Percentiles rank a stretch among this genome's conserved stretches.
Evolutionary conservation across 2,113 vertebrate genomes (phyloP).

Genomic region (Pheucticus melanocephalus): DNA sequence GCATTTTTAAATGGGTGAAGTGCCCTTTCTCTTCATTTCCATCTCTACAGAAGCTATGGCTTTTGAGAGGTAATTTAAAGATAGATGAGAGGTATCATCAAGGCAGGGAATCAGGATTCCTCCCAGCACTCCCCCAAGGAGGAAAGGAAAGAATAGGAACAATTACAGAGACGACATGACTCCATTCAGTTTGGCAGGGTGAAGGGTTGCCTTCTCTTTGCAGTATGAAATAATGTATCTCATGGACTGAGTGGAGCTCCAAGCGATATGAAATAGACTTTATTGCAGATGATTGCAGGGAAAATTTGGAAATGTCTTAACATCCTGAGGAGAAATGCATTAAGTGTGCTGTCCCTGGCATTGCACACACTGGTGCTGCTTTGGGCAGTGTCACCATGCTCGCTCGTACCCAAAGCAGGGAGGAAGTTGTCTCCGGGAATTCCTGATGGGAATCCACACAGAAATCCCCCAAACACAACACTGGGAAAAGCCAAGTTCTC

Average conservation of each 20-base stretch:
- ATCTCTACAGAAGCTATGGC: not conserved
- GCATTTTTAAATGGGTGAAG: constrained; percentile 38
- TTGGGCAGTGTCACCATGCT: not conserved
- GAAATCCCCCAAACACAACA: not conserved
- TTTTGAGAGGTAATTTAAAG: constrained; percentile 60
- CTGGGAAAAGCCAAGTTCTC: not conserved
- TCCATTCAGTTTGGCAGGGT: not conserved
- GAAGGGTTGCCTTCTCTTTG: not conserved
- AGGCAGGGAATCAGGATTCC: constrained; percentile 31
- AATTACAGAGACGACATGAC: not conserved
- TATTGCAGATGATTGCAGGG: constrained; percentile 7
- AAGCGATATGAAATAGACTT: not conserved
- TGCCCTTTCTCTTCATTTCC: constrained; percentile 21
- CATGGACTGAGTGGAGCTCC: not conserved
- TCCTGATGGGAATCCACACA: not conserved
- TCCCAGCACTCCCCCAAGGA: not conserved
- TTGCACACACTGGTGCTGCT: not conserved
- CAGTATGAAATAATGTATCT: not conserved
- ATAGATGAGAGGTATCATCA: constrained; percentile 39
- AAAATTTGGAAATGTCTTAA: not conserved
- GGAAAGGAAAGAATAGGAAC: not conserved
- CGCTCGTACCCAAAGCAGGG: not conserved
- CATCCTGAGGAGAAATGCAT: not conserved
- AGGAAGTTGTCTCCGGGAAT: not conserved
- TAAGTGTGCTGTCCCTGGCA: not conserved